Conservation (phyloP, 2,797 vertebrate genomes). For the Argentina silus region DNA sequence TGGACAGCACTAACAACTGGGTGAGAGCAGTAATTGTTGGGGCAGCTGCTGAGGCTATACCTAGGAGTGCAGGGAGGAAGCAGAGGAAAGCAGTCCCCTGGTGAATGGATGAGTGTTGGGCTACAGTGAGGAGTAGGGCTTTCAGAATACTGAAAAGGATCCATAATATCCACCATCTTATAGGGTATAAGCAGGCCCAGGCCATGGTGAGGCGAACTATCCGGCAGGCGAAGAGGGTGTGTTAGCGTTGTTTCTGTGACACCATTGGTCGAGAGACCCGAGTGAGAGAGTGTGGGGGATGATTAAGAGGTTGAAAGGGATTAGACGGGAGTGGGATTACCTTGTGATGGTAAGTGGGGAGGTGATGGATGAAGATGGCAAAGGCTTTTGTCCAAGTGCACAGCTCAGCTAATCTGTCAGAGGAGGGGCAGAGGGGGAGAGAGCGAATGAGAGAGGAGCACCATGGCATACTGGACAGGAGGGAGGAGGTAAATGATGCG, state of each 20-base stretch:
- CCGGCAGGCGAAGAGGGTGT: not conserved
- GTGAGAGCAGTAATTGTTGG: not conserved
- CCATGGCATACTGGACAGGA: no score
- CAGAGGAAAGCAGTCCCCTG: not conserved
- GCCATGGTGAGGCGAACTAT: not conserved
- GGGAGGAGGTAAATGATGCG: no score
- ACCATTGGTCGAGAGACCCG: no score
- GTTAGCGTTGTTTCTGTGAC: not conserved
- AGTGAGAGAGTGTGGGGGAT: not conserved
- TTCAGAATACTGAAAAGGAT: not conserved
- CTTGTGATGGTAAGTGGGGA: not conserved
- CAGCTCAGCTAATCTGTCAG: no score
- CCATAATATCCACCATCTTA: no score
- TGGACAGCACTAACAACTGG: not conserved
- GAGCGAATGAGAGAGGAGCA: no score
- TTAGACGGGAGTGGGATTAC: not conserved
- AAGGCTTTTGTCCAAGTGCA: not conserved
- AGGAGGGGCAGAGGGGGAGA: no score
- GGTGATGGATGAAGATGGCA: not conserved
- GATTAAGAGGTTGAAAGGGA: not conserved
- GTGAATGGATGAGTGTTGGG: no score
- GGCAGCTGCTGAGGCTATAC: not conserved
- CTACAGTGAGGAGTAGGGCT: not conserved
- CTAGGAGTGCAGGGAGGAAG: no score
- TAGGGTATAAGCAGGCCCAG: no score